These are phyloP conservation scores for Argyra leucocephala DNA, from an alignment of 2,888 invertebrate genomes.

Conservation along the genomic window DNA sequence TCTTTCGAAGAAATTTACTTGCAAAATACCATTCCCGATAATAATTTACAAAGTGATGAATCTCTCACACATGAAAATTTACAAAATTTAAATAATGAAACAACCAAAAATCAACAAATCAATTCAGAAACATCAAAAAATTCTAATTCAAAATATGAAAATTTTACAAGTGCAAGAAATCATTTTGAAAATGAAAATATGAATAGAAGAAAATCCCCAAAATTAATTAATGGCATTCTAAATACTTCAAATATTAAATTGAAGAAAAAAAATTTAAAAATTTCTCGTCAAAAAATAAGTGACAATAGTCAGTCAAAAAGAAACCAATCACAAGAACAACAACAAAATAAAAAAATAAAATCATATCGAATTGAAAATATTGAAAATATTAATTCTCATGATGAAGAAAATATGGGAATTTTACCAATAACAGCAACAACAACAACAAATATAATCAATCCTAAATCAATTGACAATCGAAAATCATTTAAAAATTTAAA, in stretches of 20 bases:
- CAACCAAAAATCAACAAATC: too few species aligned
- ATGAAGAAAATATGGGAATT: slow-evolving; percentile 11
- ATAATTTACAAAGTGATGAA: neutral
- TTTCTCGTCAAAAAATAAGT: neutral
- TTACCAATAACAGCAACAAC: slow-evolving; percentile 12
- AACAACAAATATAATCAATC: slow-evolving; percentile 31
- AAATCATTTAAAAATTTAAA: slow-evolving; percentile 19
- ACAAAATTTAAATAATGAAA: too few species aligned
- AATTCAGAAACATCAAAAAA: neutral
- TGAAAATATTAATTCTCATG: slow-evolving; percentile 7
- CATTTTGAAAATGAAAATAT: neutral
- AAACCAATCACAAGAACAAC: neutral
- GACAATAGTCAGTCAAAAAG: neutral
- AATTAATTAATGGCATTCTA: neutral
- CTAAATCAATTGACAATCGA: slow-evolving; percentile 20
- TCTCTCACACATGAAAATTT: neutral
- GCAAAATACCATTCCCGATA: neutral
- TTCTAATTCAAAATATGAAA: neutral
- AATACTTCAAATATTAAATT: neutral
- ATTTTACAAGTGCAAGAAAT: neutral
- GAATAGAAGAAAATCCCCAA: neutral
- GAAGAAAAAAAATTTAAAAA: neutral
- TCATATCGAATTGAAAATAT: neutral
- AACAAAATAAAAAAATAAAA: neutral
- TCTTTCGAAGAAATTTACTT: neutral